Conservation (phyloP, 2,113 vertebrate genomes). For the Fukomys damarensis region DNA sequence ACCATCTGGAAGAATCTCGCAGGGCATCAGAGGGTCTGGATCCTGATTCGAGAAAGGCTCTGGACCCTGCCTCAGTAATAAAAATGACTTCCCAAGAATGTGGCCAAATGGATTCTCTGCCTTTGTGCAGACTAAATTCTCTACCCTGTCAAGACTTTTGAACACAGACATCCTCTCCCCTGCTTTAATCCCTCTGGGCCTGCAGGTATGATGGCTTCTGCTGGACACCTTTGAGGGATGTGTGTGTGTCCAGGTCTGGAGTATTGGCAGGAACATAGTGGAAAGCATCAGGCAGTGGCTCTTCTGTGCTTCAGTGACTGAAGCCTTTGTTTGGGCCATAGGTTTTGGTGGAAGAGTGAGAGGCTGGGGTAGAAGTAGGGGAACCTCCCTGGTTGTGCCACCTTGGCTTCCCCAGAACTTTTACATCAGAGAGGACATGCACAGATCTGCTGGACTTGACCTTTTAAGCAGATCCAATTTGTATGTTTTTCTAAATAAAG, state of each 20-base stretch:
- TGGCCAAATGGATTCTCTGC: not conserved
- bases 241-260: not conserved
- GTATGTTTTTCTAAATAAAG: conserved; percentile 80
- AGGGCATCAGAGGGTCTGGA: conserved; percentile 47
- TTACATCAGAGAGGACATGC: conserved; percentile 69
- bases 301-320: conserved; percentile 40
- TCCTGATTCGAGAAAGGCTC: conserved; percentile 67
- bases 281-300: not conserved
- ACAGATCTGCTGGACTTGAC: conserved; percentile 83
- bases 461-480: conserved; percentile 85
- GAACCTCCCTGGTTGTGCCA: conserved; percentile 40
- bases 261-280: fast-evolving
- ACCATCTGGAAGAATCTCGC: conserved; percentile 77
- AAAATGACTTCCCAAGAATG: conserved; percentile 54
- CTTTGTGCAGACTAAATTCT: conserved; percentile 10
- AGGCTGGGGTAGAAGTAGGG: not conserved
- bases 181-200: not conserved
- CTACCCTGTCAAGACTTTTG: not conserved
- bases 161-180: not conserved
- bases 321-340: conserved; percentile 37
- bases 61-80: conserved; percentile 77
- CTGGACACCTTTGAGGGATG: not conserved
- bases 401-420: conserved; percentile 65
- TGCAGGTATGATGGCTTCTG: not conserved
- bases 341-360: not conserved